Evolutionary conservation across 2,888 invertebrate species (phyloP).

Genomic region (Iphiclides podalirius): DNA sequence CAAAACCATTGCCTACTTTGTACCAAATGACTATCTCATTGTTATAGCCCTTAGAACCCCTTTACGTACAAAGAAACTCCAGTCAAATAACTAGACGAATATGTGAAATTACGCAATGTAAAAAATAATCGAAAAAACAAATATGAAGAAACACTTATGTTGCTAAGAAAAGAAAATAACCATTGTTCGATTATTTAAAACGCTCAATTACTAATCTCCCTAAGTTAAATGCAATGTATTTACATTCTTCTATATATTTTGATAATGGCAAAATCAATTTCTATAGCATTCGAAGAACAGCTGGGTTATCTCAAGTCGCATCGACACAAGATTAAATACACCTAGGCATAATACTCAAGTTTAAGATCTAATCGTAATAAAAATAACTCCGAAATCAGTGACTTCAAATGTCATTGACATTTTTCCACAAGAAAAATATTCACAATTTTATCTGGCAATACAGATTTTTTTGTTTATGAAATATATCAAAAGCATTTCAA

Average conservation of each 20-base stretch:
- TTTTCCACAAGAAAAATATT: conserved; percentile 76
- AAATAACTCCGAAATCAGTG: conserved; percentile 73
- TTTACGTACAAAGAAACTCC: conserved; percentile 72
- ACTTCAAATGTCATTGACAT: conserved; percentile 76
- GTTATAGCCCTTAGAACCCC: conserved; percentile 63
- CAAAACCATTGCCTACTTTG: conserved; percentile 56
- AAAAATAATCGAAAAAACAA: conserved; percentile 57
- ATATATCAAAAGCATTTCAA: conserved; percentile 70
- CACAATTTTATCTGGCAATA: conserved; percentile 80
- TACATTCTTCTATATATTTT: conserved; percentile 63
- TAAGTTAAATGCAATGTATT: conserved; percentile 75
- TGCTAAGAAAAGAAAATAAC: conserved; percentile 65
- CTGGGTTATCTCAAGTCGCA: conserved; percentile 46
- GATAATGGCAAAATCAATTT: conserved; percentile 57
- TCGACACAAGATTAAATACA: conserved; percentile 61
- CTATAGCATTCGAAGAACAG: conserved; percentile 50
- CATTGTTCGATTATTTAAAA: conserved; percentile 61
- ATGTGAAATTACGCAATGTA: conserved; percentile 66
- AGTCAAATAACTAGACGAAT: conserved; percentile 63
- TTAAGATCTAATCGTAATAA: conserved; percentile 73
- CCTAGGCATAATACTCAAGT: conserved; percentile 71
- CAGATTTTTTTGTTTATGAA: conserved; percentile 69
- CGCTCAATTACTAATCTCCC: conserved; percentile 63
- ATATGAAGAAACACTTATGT: conserved; percentile 66
- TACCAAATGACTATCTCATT: conserved; percentile 60